These are phyloP conservation scores for Palloptera scutellata DNA, from an alignment of 2,888 invertebrate species.

Conservation along the genomic window DNA sequence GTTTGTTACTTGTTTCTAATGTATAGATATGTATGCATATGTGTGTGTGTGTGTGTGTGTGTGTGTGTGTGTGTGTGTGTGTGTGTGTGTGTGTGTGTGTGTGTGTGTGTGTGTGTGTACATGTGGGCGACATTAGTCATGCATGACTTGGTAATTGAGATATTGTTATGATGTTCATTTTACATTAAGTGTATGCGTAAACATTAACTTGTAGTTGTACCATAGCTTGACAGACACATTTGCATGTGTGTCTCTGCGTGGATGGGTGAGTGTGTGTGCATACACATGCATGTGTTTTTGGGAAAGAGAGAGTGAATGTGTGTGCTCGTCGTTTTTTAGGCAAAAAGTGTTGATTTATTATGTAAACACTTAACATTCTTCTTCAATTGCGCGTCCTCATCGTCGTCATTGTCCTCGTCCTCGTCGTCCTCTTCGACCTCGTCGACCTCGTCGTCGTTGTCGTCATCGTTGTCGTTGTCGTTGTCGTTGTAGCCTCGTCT, in stretches of 20 bases:
- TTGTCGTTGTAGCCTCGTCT: background rate
- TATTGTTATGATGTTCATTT: conserved; percentile 30
- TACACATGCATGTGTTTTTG: background rate
- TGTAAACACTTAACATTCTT: too few species aligned
- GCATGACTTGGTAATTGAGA: conserved; percentile 41
- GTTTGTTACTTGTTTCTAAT: background rate
- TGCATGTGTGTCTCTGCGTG: background rate
- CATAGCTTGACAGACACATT: background rate
- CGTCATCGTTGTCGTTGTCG: background rate
- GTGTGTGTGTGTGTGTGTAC: background rate
- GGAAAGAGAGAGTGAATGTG: background rate
- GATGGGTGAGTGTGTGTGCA: background rate
- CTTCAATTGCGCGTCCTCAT: too few species aligned
- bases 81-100: conserved; percentile 11
- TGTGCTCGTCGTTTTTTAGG: background rate
- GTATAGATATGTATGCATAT: background rate
- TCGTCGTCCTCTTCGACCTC: background rate
- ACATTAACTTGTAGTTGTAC: conserved; percentile 15
- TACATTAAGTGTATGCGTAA: conserved; percentile 24
- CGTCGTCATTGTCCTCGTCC: too few species aligned
- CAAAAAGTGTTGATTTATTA: too few species aligned
- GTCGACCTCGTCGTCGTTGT: background rate
- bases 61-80: background rate
- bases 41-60: background rate
- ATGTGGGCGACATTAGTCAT: conserved; percentile 38